Evolutionary conservation across 2,113 vertebrate species (phyloP), one percentile per base, ranked within the genome.

Genomic region (Rostratula benghalensis): DNA sequence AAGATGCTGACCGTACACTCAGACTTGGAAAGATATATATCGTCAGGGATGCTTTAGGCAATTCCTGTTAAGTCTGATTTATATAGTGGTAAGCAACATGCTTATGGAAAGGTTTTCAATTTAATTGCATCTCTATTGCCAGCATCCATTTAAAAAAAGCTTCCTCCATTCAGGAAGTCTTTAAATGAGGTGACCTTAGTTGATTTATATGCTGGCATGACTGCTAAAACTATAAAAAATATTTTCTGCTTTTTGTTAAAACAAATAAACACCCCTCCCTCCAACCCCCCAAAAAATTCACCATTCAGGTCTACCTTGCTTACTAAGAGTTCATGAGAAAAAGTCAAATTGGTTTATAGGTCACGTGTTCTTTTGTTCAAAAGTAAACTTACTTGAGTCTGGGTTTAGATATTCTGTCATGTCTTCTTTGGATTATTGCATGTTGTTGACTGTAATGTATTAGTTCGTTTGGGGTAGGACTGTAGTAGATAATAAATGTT

Each of bases 211-310:
- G 23, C 25, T 27, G 64, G 43, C 30, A 23, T 81, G 28, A 23
- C 22, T 93, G 50, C 43, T 79, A 28, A 70, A 83, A 57, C 19
- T 27, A 43, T 10, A 33, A 20, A 77, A 70, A 53, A 8, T 6
- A 24, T 19, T 59, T 69, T 53, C 31, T 71, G 28, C 7, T n/a
- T 75, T 87, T 63, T 83, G 33, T 75, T 81, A 60, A 67, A 76
- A 46, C 5, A 27, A 37, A 17, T 5, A 27, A 23, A 48, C 16
- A 15, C 23, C 23, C 15, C 35, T 24, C 0, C 3, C 1, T 0
- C 5, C 19, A 4, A 1, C 5, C 31, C 16, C 28, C 27, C 8
- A 8, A n/a, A 57, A 84, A 31, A 24, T 11, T 8, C 41, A 70
- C 19, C 11, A 22, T 50, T 84, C 19, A 31, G 6, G 27, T 92